Evolutionary conservation across 2,797 vertebrate genomes (phyloP).

Genomic region (Buphagus erythrorhynchus): DNA sequence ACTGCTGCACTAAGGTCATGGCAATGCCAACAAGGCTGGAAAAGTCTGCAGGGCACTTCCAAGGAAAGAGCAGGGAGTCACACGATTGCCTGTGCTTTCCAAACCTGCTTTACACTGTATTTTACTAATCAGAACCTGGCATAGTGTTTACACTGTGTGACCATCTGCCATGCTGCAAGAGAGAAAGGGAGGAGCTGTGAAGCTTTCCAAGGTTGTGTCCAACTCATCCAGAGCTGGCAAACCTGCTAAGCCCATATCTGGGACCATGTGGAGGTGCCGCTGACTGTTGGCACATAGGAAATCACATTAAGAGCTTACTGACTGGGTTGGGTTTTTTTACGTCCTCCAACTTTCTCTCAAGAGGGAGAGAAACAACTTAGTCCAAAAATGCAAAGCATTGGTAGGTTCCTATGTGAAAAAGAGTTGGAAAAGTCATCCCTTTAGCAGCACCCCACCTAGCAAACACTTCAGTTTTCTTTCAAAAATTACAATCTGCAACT

Average conservation of each 20-base stretch:
- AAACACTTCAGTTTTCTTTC: not conserved
- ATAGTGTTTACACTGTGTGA: not conserved
- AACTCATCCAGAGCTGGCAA: not conserved
- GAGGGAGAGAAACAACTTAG: not conserved
- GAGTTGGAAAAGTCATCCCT: not conserved
- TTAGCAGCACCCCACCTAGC: not conserved
- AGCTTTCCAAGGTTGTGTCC: not conserved
- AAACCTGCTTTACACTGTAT: not conserved
- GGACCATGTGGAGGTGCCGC: not conserved
- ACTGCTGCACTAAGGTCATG: not conserved
- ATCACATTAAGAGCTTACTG: not conserved
- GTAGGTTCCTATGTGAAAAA: not conserved
- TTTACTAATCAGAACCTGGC: not conserved
- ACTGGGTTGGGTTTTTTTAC: not conserved
- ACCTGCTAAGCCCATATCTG: not conserved
- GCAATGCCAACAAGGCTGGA: not conserved
- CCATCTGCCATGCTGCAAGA: not conserved
- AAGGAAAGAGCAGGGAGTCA: not conserved
- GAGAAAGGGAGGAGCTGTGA: not conserved
- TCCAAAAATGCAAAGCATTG: not conserved
- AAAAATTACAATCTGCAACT: not conserved
- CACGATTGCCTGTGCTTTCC: fast-evolving
- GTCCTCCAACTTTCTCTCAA: not conserved
- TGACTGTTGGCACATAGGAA: not conserved
- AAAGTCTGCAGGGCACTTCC: not conserved